Percentiles rank a stretch among this genome's conserved stretches.
phyloP scores from a whole-genome alignment of 2,113 vertebrate species.

The Alouatta palliata region DNA sequence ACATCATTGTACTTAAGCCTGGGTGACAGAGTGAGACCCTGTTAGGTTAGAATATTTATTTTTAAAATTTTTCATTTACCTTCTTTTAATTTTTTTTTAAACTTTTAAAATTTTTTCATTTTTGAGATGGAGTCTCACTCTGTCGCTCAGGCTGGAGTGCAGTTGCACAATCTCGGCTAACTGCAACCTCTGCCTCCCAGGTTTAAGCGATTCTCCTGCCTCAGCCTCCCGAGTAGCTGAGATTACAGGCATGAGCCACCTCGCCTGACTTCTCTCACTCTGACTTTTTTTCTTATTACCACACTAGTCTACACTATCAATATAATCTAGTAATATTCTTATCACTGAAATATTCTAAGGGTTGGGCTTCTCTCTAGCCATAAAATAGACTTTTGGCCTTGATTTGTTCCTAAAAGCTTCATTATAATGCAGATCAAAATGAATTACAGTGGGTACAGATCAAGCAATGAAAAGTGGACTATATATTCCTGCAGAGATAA shows the following conservation, averaged over 20 bases:
- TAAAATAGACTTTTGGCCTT: constrained; percentile 9
- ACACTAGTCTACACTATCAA: no score
- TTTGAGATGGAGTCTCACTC: no score
- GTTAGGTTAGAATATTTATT: background rate
- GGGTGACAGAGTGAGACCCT: background rate
- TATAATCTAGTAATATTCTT: background rate
- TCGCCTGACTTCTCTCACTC: no score
- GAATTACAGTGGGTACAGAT: background rate
- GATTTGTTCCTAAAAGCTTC: constrained; percentile 24
- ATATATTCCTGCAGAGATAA: background rate
- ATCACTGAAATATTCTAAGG: background rate
- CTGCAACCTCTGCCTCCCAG: no score
- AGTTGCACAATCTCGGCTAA: no score
- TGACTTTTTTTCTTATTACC: no score
- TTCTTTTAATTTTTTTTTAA: background rate
- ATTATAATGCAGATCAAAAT: background rate
- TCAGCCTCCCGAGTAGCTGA: no score
- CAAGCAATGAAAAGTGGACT: constrained; percentile 29
- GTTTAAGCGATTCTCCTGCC: no score
- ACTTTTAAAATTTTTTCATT: no score
- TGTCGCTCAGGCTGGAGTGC: no score
- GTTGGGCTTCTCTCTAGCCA: background rate
- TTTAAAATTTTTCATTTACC: background rate
- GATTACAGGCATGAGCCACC: no score
- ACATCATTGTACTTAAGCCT: background rate